Evolutionary conservation across 2,888 invertebrate genomes (phyloP).

Genomic region (Lepeophtheirus nordmannii): DNA sequence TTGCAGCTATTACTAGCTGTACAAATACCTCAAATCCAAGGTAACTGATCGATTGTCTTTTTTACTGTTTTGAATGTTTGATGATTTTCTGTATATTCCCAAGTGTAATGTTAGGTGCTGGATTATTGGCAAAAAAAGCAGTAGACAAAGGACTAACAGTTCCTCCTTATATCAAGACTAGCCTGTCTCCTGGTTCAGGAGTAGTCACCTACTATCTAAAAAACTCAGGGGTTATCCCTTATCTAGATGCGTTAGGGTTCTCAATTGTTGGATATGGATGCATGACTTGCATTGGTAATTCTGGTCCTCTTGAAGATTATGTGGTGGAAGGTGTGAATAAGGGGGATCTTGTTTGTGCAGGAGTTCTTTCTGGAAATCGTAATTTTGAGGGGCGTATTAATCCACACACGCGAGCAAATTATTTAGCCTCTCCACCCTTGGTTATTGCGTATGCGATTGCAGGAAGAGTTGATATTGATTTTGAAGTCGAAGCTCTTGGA

Average conservation of each 20-base stretch:
- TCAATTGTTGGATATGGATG: constrained; percentile 93
- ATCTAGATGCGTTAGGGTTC: constrained; percentile 70
- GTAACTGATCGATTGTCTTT: constrained; percentile 1
- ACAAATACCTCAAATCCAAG: constrained; percentile 89
- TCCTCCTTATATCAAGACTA: constrained; percentile 86
- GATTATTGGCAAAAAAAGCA: constrained; percentile 78
- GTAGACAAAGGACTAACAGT: constrained; percentile 75
- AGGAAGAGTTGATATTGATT: constrained; percentile 84
- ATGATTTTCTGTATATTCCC: neutral
- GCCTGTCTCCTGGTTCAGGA: constrained; percentile 83
- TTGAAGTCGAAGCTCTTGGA: constrained; percentile 72
- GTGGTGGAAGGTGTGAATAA: constrained; percentile 77
- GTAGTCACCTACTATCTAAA: constrained; percentile 74
- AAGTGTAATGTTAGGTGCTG: constrained; percentile 34
- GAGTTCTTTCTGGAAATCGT: constrained; percentile 88
- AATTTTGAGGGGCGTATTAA: constrained; percentile 98
- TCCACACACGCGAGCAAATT: constrained; percentile 89
- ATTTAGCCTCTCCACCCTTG: constrained; percentile 81
- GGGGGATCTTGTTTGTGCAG: constrained; percentile 84
- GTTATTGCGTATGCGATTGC: constrained; percentile 96
- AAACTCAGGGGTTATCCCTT: constrained; percentile 73
- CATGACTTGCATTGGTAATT: constrained; percentile 98
- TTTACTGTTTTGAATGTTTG: neutral
- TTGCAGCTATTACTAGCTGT: constrained; percentile 93
- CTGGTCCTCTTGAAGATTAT: constrained; percentile 78